Evolutionary conservation across 2,113 vertebrate species (phyloP).

Genomic region (Tenebrosternarchus preto): DNA sequence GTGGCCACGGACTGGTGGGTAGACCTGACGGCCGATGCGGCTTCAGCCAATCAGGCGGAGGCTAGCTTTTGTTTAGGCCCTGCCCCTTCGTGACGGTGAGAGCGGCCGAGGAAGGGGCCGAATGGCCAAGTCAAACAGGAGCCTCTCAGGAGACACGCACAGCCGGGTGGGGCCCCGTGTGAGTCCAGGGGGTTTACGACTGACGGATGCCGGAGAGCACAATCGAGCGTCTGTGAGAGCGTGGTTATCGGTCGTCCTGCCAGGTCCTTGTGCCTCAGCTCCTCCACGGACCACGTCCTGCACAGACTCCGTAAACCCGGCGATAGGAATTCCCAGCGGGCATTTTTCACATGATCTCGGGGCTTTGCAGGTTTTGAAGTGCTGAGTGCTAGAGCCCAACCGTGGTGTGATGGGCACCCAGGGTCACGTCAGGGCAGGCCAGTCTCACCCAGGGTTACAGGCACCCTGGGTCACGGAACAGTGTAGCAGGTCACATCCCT

Average conservation of each 20-base stretch:
- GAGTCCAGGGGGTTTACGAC: neutral
- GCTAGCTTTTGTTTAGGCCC: neutral
- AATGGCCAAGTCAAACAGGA: constrained; percentile 36
- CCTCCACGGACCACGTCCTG: constrained; percentile 8
- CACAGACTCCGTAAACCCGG: constrained; percentile 23
- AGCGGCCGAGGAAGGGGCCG: constrained; percentile 8
- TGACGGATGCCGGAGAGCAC: neutral
- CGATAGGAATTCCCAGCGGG: constrained; percentile 1
- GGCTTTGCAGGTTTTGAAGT: constrained; percentile 23
- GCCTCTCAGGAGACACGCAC: constrained; percentile 7
- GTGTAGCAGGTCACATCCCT: too few species aligned
- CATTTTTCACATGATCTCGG: constrained; percentile 22
- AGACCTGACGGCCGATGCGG: neutral
- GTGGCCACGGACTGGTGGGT: constrained; percentile 12
- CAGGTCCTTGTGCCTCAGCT: neutral
- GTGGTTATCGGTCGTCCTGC: neutral
- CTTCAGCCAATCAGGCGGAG: constrained; percentile 2
- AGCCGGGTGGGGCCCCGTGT: neutral
- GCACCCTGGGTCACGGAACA: too few species aligned
- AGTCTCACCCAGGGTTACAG: too few species aligned
- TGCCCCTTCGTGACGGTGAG: constrained; percentile 24
- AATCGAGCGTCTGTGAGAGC: neutral
- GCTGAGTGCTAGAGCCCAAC: too few species aligned
- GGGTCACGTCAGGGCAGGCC: too few species aligned
- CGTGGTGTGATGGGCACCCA: too few species aligned